phyloP scores from a whole-genome alignment of 1,140 invertebrate species.

The Caenorhabditis brenneri region DNA sequence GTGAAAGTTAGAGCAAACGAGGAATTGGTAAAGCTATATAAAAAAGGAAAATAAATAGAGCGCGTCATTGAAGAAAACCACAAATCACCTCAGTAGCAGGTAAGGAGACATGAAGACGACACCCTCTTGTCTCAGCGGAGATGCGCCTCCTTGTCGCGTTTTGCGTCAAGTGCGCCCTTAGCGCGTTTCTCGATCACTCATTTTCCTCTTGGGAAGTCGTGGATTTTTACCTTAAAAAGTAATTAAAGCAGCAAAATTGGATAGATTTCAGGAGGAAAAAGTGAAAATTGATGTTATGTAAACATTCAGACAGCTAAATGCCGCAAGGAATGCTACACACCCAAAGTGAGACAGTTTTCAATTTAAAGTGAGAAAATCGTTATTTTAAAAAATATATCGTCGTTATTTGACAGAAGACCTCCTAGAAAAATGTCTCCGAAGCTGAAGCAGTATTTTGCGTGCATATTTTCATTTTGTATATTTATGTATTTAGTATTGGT shows the following conservation, averaged over 20 bases:
- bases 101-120: not conserved
- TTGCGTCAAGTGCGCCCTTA: not conserved
- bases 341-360: slow-evolving; percentile 1
- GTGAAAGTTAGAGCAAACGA: not conserved
- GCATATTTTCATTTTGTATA: not conserved
- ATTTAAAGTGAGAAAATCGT: not conserved
- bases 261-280: not conserved
- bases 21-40: not conserved
- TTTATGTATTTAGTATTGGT: not conserved
- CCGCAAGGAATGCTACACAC: slow-evolving; percentile 27
- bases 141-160: not conserved
- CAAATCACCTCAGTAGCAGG: not conserved
- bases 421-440: not conserved
- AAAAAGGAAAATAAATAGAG: not conserved
- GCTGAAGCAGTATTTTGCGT: not conserved
- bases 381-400: not conserved
- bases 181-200: not conserved
- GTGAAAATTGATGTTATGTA: not conserved
- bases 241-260: not conserved
- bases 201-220: not conserved
- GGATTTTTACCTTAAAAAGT: not conserved
- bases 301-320: not conserved
- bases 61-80: not conserved
- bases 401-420: not conserved
- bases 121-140: not conserved